A percentile compares a stretch with the other conserved stretches of the same genome.
Conservation (phyloP, 53 echinoderm and acorn worm species). For the Actinopyga echinites region DNA sequence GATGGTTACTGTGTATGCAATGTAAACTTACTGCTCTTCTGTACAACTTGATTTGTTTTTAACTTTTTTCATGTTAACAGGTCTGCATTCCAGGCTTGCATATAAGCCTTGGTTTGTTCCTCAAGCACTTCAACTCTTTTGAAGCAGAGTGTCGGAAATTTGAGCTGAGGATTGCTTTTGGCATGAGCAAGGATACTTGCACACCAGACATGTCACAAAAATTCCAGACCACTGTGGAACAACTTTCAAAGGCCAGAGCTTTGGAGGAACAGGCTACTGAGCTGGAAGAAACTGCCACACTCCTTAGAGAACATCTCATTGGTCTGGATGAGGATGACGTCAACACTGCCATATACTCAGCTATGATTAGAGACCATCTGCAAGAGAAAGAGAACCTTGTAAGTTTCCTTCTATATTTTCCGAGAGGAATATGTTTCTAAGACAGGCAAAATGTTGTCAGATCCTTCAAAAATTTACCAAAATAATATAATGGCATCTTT, state of each 20-base stretch:
- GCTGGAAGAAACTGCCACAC: background rate
- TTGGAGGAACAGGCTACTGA: background rate
- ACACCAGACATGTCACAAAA: background rate
- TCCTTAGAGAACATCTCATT: background rate
- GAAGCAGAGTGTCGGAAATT: background rate
- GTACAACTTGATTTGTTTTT: too few species aligned
- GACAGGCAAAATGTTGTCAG: too few species aligned
- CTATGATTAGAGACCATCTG: background rate
- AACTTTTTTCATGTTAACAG: too few species aligned
- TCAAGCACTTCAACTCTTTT: background rate
- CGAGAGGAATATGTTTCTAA: too few species aligned
- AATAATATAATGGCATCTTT: too few species aligned
- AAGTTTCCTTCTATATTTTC: background rate
- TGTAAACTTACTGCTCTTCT: too few species aligned
- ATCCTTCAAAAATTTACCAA: too few species aligned
- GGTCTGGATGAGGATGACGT: background rate
- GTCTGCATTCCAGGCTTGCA: too few species aligned
- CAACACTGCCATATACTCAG: background rate
- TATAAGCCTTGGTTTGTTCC: background rate
- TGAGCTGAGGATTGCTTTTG: background rate
- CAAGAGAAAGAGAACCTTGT: conserved; percentile 22
- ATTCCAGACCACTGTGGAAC: background rate
- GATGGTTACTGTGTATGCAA: too few species aligned
- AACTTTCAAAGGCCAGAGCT: background rate
- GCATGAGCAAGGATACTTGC: too few species aligned